Conservation (phyloP, 1,140 invertebrate genomes). For the Sitobion miscanthi region DNA sequence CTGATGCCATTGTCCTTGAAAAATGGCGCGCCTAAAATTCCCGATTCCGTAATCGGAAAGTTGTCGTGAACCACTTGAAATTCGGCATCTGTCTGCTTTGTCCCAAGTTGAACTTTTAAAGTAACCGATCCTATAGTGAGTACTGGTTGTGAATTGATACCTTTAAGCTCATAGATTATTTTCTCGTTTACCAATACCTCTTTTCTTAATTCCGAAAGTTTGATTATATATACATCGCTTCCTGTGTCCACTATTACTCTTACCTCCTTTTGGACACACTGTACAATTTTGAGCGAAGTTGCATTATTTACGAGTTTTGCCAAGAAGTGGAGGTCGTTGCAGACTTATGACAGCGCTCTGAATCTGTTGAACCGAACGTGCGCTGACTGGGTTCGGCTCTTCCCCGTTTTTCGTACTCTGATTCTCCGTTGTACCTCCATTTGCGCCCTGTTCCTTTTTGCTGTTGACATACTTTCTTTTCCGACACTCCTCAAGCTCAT, state of each 20-base stretch:
- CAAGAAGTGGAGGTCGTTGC: too few relatives aligned
- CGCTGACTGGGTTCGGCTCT: too few relatives aligned
- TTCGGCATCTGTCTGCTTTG: not conserved
- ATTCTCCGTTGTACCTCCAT: not conserved
- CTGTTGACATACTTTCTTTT: too few relatives aligned
- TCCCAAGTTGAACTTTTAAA: not conserved
- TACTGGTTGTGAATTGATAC: not conserved
- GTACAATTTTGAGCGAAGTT: too few relatives aligned
- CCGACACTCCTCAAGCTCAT: too few relatives aligned
- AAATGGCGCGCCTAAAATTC: not conserved
- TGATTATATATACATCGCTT: too few relatives aligned
- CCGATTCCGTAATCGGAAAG: not conserved
- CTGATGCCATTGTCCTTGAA: not conserved
- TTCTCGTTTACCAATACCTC: not conserved
- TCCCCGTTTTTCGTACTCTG: not conserved
- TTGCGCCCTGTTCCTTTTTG: not conserved
- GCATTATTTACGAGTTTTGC: too few relatives aligned
- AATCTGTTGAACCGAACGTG: too few relatives aligned
- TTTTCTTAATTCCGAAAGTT: too few relatives aligned
- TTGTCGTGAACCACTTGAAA: not conserved
- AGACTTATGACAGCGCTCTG: too few relatives aligned
- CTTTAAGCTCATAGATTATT: not conserved
- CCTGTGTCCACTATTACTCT: too few relatives aligned
- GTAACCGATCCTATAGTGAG: not conserved
- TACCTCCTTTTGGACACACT: too few relatives aligned